phyloP scores from a whole-genome alignment of 1,140 invertebrate genomes.

The Pogonomyrmex californicus region DNA sequence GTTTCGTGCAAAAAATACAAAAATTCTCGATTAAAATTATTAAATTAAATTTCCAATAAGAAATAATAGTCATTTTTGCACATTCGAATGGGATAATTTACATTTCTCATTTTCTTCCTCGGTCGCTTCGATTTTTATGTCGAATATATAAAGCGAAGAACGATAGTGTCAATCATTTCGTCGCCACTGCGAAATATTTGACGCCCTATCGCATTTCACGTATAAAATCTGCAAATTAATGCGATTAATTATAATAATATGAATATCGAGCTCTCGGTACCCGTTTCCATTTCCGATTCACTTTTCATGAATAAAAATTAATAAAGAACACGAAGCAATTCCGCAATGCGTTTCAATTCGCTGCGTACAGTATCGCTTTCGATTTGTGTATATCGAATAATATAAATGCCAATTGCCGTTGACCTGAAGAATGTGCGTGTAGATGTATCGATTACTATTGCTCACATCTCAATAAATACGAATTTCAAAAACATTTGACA shows the following conservation, averaged over 20 bases:
- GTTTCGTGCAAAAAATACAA: background rate
- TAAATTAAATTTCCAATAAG: background rate
- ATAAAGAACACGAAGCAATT: background rate
- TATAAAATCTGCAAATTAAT: background rate
- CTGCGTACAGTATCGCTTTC: background rate
- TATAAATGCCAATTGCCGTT: background rate
- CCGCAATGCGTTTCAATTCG: background rate
- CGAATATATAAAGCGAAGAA: background rate
- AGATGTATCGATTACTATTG: background rate
- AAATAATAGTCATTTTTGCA: background rate
- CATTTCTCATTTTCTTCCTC: background rate
- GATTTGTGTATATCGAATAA: background rate
- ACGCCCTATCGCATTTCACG: background rate
- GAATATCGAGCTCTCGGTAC: background rate
- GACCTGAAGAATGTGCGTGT: background rate
- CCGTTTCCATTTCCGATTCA: background rate
- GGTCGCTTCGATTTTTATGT: background rate
- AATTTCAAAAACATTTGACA: background rate
- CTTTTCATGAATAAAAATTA: conserved; percentile 13
- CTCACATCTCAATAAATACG: background rate
- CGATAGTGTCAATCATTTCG: background rate
- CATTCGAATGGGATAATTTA: background rate
- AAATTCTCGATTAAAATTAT: background rate
- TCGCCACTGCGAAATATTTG: background rate
- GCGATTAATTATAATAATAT: background rate